A percentile compares a stretch with the other conserved stretches of the same genome.
phyloP scores from a whole-genome alignment of 1,140 invertebrate genomes.

The Drosophila sp. region DNA sequence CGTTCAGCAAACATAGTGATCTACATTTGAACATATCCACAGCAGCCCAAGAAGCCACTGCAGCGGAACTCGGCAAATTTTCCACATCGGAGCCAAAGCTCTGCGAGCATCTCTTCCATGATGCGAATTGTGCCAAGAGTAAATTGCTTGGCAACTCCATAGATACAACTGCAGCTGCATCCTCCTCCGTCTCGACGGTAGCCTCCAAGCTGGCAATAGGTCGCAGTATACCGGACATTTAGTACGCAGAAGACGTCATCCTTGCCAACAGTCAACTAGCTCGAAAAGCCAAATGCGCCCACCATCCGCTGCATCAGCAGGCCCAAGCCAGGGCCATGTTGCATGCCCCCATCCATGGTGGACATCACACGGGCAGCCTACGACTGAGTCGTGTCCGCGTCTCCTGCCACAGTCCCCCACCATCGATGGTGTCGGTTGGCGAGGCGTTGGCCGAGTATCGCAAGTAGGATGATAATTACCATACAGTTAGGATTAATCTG shows the following conservation, averaged over 20 bases:
- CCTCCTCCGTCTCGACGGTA: slow-evolving; percentile 33
- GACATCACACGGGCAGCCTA: slow-evolving; percentile 58
- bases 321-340: slow-evolving; percentile 29
- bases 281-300: slow-evolving; percentile 63
- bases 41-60: slow-evolving; percentile 48
- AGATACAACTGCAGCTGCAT: neutral
- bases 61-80: slow-evolving; percentile 74
- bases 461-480: slow-evolving; percentile 42
- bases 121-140: slow-evolving; percentile 82
- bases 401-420: slow-evolving; percentile 77
- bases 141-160: slow-evolving; percentile 43
- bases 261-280: slow-evolving; percentile 75
- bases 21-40: slow-evolving; percentile 71
- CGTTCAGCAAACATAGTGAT: slow-evolving; percentile 82
- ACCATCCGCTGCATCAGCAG: slow-evolving; percentile 72
- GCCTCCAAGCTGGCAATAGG: slow-evolving; percentile 57
- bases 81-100: slow-evolving; percentile 84
- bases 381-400: slow-evolving; percentile 65
- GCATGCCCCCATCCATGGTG: slow-evolving; percentile 6
- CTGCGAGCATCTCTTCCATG: slow-evolving; percentile 82
- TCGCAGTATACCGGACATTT: slow-evolving; percentile 82
- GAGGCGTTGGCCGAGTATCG: slow-evolving; percentile 66
- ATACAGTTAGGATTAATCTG: neutral
- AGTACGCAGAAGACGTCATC: slow-evolving; percentile 84
- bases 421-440: slow-evolving; percentile 21